Base-by-base conservation (phyloP, 1,140 invertebrate genomes). In the Hylaeus anthracinus region DNA sequence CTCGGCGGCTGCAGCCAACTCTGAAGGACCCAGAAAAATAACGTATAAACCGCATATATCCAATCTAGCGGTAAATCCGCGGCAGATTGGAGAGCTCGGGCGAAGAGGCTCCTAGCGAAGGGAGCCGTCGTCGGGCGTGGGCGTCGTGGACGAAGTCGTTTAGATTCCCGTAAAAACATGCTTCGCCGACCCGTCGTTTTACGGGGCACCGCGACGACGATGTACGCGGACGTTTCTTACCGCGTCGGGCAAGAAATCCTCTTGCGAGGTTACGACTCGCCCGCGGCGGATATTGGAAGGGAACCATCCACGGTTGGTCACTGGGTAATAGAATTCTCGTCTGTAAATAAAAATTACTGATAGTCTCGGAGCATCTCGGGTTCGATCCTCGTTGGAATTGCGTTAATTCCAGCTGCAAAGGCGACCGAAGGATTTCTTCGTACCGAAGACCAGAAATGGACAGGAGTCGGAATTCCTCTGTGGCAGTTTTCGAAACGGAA, bases 21-120 rank as follows among this genome's bases (percentile, higher is more conserved):
- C 63, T 61, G 73, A 70, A 70, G 48, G 10, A 82, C 83, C 72
- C 15, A 48, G 67, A 85, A 75, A 79, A 86, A 73, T 81, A 75
- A 82, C 83, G 85, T 79, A 79, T 79, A 82, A 85, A 86, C 84
- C 83, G 63, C 82, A 72, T 71, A 76, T 85, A 85, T 85, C 84
- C 84, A 86, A 86, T 86, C 84, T 85, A 74, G 56, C 39, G 74
- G 74, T 15, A 85, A 86, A 86, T 85, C 84, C 83, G 48, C 45
- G 60, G 45, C 55, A 37, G 60, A 15, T 1, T 3, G 48, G 14
- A 43, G 12, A 74, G 64, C 53, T 41, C 26, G 37, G 2, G 6
- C 15, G 43, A 70, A 43, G 65, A 5, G 58, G 14, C 10, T 9
- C 53, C 58, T 26, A 45, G 4, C 10, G 37, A 39, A 5, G 41